These are phyloP conservation scores for Tapirus terrestris DNA, from an alignment of 2,113 vertebrate genomes.

Conservation along the genomic window DNA sequence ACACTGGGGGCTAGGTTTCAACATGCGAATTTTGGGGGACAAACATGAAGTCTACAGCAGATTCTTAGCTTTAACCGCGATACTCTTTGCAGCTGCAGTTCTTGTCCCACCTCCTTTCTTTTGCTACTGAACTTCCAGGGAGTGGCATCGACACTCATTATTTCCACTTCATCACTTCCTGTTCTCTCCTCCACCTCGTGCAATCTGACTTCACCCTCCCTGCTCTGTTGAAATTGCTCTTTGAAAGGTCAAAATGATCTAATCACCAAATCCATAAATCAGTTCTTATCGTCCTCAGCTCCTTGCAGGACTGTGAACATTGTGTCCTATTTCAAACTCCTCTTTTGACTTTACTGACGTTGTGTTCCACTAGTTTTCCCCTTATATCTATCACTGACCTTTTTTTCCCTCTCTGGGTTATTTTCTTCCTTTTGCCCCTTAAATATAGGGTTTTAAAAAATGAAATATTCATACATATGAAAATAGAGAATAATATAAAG, in stretches of 20 bases:
- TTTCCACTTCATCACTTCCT: slow-evolving; percentile 24
- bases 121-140: not conserved
- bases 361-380: not conserved
- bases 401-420: not conserved
- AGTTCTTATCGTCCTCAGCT: not conserved
- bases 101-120: not conserved
- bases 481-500: not conserved
- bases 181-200: not conserved
- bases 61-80: not conserved
- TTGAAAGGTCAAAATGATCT: slow-evolving; percentile 45
- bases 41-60: not conserved
- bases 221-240: not conserved
- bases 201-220: slow-evolving; percentile 31
- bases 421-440: not conserved
- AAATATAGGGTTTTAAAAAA: not conserved
- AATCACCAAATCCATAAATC: slow-evolving; percentile 29
- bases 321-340: not conserved
- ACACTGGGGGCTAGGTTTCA: not conserved
- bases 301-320: not conserved
- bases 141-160: not conserved
- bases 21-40: not conserved
- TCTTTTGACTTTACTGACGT: not conserved
- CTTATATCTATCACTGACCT: not conserved
- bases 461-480: not conserved
- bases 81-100: not conserved